These are phyloP conservation scores for Cecropterus lyciades DNA, from an alignment of 1,140 invertebrate genomes.

Conservation along the genomic window DNA sequence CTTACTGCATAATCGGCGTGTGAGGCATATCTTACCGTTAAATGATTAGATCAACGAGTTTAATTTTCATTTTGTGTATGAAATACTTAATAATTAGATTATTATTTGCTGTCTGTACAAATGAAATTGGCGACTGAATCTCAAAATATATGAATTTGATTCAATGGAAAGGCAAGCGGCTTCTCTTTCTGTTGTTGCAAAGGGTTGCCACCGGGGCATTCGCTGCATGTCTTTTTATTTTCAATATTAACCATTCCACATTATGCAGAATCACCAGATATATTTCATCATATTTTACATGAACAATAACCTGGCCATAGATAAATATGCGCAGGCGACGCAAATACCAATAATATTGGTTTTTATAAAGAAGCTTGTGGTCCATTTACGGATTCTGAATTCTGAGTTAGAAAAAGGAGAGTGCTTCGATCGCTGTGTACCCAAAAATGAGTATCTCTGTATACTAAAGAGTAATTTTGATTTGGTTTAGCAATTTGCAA, in stretches of 20 bases:
- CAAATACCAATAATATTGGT: background rate
- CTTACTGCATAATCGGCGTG: too few relatives aligned
- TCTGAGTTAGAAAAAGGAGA: too few relatives aligned
- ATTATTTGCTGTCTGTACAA: constrained; percentile 65
- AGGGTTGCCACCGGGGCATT: constrained; percentile 82
- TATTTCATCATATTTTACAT: constrained; percentile 70
- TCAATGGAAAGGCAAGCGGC: constrained; percentile 83
- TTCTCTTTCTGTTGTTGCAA: constrained; percentile 77
- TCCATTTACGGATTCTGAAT: background rate
- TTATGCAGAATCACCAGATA: constrained; percentile 62
- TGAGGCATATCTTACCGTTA: too few relatives aligned
- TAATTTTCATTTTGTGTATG: too few relatives aligned
- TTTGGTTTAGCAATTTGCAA: too few relatives aligned
- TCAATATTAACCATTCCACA: constrained; percentile 73
- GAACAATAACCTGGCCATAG: constrained; percentile 42
- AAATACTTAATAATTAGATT: background rate
- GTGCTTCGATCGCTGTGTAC: too few relatives aligned
- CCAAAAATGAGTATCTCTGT: too few relatives aligned
- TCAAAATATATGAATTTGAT: constrained; percentile 85
- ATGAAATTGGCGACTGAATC: constrained; percentile 84
- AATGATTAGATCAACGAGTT: too few relatives aligned
- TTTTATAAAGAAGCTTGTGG: background rate
- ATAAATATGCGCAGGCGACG: constrained; percentile 30
- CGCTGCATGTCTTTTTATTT: constrained; percentile 70
- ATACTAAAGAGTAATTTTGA: too few relatives aligned